phyloP scores from a whole-genome alignment of 35 echinoderm and acorn worm species.

The Ptychodera flava region DNA sequence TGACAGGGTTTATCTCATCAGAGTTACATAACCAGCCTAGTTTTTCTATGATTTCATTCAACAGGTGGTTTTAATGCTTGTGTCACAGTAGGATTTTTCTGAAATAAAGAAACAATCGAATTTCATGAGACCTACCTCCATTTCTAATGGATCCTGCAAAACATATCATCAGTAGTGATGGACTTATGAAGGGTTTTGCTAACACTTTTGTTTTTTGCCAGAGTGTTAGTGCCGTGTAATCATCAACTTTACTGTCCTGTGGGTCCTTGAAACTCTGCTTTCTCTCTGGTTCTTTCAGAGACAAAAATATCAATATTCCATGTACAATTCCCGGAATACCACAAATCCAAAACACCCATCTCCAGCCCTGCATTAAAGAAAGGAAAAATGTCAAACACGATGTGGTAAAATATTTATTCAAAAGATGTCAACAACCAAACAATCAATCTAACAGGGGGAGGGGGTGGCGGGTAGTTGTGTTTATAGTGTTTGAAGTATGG shows the following conservation, averaged over 20 bases:
- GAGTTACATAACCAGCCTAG: no score
- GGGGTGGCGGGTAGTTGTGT: no score
- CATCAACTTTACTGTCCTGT: constrained; percentile 6
- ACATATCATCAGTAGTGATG: constrained; percentile 58
- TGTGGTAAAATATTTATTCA: no score
- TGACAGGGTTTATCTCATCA: no score
- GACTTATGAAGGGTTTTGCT: constrained; percentile 36
- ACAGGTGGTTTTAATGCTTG: neutral
- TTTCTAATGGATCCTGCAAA: constrained; percentile 81
- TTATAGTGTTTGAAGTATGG: no score
- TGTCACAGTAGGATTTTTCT: neutral
- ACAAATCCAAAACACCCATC: constrained; percentile 61
- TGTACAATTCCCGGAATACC: constrained; percentile 53
- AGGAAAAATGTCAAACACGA: neutral
- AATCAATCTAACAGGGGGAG: no score
- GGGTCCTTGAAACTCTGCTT: constrained; percentile 12
- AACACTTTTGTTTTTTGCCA: constrained; percentile 30
- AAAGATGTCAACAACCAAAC: no score
- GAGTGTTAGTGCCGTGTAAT: neutral
- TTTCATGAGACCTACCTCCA: constrained; percentile 76
- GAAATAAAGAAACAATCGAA: neutral
- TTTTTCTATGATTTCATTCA: no score
- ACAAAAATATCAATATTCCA: constrained; percentile 41
- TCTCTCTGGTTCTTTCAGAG: constrained; percentile 49
- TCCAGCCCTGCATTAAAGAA: constrained; percentile 51